Base-by-base conservation (phyloP, 2,797 vertebrate species). In the Ptychadena robeensis region DNA sequence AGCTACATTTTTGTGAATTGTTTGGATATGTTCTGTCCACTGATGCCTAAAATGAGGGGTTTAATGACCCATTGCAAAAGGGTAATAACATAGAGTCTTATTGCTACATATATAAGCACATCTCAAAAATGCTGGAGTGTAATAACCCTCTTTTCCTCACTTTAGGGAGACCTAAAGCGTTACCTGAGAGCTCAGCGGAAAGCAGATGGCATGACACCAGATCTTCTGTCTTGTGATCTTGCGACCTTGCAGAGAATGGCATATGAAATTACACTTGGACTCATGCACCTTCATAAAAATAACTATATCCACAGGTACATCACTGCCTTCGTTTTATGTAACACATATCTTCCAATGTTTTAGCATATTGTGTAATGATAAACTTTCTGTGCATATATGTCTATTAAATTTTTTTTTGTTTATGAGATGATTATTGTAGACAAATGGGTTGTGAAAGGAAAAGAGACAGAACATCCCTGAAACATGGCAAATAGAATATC, bases 161-260 rank as follows among this genome's bases (percentile, higher is more conserved):
- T 73, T 34, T 70, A 97, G 96, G 96, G 96, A 15, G 96, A 98
- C 88, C 90, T 98, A 89, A 98, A 98, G 89, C 90, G 96, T 9
- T 98, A 98, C 87, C 93, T 98, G 67, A 93, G 96, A 87, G 96
- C 96, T 82, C 96, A 97, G 89, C 90, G 96, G 63, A 96, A 95
- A 88, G 94, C 95, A 0, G 96, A 96, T 70, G 96, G 96, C 69
- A 93, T 97, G 93, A 96, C 96, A 75, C 96, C 96, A 3, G 95
- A 97, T 87, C 93, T 97, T 73, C 93, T 96, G 25, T 95, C 93
- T 14, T 92, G 95, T 66, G 96, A 97, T 85, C 92, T 96, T 65
- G 86, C 96, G 88, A 97, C 96, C 7, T 91, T 98, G 76, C 96
- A 97, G 91, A 93, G 96, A 80, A 96, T 97, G 96, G 97, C 96